Evolutionary conservation across 1,140 invertebrate genomes (phyloP).

Genomic region (Penaeus japonicus): DNA sequence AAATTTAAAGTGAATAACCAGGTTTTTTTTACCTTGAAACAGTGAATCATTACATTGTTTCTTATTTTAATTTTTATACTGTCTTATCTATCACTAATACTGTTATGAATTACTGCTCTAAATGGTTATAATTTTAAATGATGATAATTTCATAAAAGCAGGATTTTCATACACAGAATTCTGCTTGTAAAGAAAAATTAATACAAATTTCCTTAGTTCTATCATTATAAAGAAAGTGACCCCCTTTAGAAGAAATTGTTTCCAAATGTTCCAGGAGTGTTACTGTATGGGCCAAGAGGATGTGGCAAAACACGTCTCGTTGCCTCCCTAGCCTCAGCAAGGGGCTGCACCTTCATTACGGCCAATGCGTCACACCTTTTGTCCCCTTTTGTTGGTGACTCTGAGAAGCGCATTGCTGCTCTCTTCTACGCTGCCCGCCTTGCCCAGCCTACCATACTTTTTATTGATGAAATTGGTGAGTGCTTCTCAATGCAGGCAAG

Average conservation of each 20-base stretch:
- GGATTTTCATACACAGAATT: no score
- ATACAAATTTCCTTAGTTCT: no score
- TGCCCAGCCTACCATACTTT: slow-evolving; percentile 92
- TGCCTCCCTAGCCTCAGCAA: slow-evolving; percentile 92
- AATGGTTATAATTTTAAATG: no score
- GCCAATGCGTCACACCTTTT: slow-evolving; percentile 74
- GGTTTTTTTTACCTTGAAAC: no score
- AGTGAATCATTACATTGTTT: no score
- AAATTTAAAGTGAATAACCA: no score
- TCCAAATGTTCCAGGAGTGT: slow-evolving; percentile 72
- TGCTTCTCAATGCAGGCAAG: neutral
- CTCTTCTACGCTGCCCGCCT: slow-evolving; percentile 90
- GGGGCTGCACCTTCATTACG: slow-evolving; percentile 91
- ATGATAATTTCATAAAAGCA: no score
- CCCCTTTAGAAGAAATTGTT: neutral
- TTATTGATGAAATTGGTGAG: slow-evolving; percentile 92
- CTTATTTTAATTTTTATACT: no score
- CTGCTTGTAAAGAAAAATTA: no score
- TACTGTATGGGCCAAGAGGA: slow-evolving; percentile 97
- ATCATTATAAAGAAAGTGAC: no score
- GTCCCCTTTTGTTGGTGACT: slow-evolving; percentile 88
- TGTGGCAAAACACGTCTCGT: slow-evolving; percentile 97
- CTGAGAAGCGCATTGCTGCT: slow-evolving; percentile 89
- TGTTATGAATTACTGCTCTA: no score
- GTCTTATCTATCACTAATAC: no score